phyloP scores from a whole-genome alignment of 2,888 invertebrate genomes.

The Andrena praecox region DNA sequence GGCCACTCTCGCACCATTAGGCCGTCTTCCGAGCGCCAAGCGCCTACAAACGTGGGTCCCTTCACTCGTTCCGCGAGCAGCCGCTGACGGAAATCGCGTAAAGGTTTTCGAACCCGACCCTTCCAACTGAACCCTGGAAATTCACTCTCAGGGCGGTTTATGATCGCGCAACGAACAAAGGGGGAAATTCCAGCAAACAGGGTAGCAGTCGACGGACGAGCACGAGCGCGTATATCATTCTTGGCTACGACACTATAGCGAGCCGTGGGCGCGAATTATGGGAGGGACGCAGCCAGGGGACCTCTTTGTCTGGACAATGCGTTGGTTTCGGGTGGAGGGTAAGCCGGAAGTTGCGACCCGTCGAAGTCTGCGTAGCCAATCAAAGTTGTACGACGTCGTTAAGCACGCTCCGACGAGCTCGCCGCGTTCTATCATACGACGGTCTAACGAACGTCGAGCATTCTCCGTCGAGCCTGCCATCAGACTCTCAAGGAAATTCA shows the following conservation, averaged over 20 bases:
- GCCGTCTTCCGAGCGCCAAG: too few species aligned
- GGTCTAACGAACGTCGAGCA: slow-evolving; percentile 58
- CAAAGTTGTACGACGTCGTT: slow-evolving; percentile 74
- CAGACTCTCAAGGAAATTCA: not conserved
- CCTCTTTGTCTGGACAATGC: slow-evolving; percentile 35
- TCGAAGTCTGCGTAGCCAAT: slow-evolving; percentile 72
- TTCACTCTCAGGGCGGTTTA: slow-evolving; percentile 3
- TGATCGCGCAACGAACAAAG: slow-evolving; percentile 13
- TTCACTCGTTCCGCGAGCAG: too few species aligned
- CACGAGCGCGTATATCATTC: slow-evolving; percentile 21
- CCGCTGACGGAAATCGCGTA: too few species aligned
- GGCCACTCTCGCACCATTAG: too few species aligned
- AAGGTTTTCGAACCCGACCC: too few species aligned
- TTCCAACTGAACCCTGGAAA: not conserved
- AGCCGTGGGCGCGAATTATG: slow-evolving; percentile 10
- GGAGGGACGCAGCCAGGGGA: slow-evolving; percentile 4
- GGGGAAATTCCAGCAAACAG: slow-evolving; percentile 31
- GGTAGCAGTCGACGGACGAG: slow-evolving; percentile 1
- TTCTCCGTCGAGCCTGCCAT: not conserved
- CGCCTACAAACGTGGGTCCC: not conserved
- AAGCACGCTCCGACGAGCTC: slow-evolving; percentile 58
- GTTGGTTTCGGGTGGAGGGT: not conserved
- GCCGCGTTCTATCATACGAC: slow-evolving; percentile 53
- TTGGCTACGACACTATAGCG: not conserved
- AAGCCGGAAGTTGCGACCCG: slow-evolving; percentile 58